These are phyloP conservation scores for Drosophila macrothrix DNA, from an alignment of 2,888 invertebrate genomes.

Conservation along the genomic window DNA sequence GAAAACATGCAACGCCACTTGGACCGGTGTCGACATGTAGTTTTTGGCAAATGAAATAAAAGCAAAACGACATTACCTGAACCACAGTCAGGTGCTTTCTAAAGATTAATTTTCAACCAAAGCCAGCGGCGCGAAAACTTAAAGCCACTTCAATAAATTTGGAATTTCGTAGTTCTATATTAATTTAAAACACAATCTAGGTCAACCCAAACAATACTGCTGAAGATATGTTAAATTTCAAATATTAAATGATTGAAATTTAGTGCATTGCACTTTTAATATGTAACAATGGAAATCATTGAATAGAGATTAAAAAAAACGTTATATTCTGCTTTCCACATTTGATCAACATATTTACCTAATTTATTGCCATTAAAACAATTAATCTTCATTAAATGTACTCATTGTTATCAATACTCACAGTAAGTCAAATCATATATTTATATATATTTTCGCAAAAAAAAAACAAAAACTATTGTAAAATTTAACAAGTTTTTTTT, in stretches of 20 bases:
- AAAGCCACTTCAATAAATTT: constrained; percentile 2
- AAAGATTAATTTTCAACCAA: constrained; percentile 39
- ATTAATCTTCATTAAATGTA: neutral
- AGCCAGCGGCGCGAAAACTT: neutral
- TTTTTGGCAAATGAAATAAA: constrained; percentile 77
- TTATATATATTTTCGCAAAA: neutral
- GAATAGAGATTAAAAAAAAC: too few relatives aligned
- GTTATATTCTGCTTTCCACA: neutral
- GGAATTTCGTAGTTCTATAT: neutral
- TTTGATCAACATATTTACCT: too few relatives aligned
- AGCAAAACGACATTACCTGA: constrained; percentile 56
- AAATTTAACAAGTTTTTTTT: neutral
- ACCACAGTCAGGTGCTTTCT: constrained; percentile 48
- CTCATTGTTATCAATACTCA: neutral
- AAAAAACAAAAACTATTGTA: neutral
- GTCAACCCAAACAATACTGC: neutral
- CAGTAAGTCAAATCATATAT: neutral
- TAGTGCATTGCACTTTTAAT: neutral
- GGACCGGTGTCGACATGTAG: constrained; percentile 53
- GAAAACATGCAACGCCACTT: constrained; percentile 65
- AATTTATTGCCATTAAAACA: too few relatives aligned
- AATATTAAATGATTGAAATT: neutral
- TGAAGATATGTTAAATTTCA: neutral
- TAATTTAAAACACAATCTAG: neutral
- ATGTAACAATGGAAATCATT: neutral